Percentiles rank a stretch among this genome's conserved stretches.
Evolutionary conservation across 2,113 vertebrate genomes (phyloP).

Genomic region (Scytalopus superciliaris): DNA sequence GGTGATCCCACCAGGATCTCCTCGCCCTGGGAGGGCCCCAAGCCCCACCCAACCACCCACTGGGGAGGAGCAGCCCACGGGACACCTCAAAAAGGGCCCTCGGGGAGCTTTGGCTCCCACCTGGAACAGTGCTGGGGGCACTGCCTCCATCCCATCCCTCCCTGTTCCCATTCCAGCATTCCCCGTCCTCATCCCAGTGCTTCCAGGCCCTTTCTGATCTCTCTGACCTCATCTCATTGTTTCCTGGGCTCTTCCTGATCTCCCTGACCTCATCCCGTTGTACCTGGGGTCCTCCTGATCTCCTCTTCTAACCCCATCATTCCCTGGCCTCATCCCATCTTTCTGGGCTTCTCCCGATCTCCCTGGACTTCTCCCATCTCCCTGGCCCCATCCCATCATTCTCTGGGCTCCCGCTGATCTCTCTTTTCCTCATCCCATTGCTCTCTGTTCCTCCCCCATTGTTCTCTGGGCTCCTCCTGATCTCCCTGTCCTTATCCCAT

Average conservation of each 20-base stretch:
- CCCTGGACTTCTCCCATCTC: neutral
- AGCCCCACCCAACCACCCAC: neutral
- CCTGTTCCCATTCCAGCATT: neutral
- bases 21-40: fast-evolving
- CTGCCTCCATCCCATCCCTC: too few species aligned
- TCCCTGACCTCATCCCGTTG: too few species aligned
- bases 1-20: fast-evolving
- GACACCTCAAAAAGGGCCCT: neutral
- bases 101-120: neutral
- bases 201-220: too few species aligned
- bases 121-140: fast-evolving
- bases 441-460: neutral
- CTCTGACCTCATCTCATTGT: too few species aligned
- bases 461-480: neutral
- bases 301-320: too few species aligned
- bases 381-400: neutral
- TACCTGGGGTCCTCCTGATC: too few species aligned
- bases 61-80: neutral
- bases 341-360: neutral
- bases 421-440: neutral
- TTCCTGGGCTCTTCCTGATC: too few species aligned
- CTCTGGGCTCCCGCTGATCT: neutral
- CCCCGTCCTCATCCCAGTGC: neutral
- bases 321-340: neutral
- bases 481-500: neutral